Evolutionary conservation across 1,140 invertebrate genomes (phyloP), one percentile per base, ranked within the genome.

Genomic region (Cotesia chilonis): DNA sequence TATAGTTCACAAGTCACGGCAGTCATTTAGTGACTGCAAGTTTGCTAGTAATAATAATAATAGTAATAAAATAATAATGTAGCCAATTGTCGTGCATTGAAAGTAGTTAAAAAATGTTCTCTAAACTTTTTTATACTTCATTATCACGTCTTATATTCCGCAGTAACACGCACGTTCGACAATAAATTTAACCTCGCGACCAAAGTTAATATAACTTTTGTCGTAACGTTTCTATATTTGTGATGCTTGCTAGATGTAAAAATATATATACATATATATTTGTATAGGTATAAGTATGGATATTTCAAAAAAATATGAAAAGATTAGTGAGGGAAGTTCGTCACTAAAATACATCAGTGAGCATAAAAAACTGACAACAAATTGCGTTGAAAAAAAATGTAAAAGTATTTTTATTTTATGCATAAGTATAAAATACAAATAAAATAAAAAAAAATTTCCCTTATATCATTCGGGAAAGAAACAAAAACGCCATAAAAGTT

Each of bases 131-230:
- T 57, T 73, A 67, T 36, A 65, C 54, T 63, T 71, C 63, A 71
- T 75, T 69, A 60, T 36, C 12, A 10, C 60, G 41, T 59, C 10
- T 57, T 41, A 14, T 47, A 70, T 74, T 70, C 63, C 28, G 35
- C 14, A 14, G 70, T 72, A 63, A 72, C 63, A 72, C 60, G 71
- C 74, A 75, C 70, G 74, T 70, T 70, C 38, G 68, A 55, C 74
- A 47, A 72, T 75, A 72, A 75, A 70, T 75, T 75, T 72, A 60
- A 63, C 57, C 69, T 55, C 41, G 52, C 60, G 54, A 51, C 52
- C 37, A 60, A 74, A 75, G 70, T 75, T 75, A 75, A 75, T 75
- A 75, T 72, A 75, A 75, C 70, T 75, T 75, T 72, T 59, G 71
- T 70, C 74, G 63, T 75, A 72, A 75, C 61, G 38, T 36, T 38